Base-by-base conservation (phyloP, 2,113 vertebrate species). In the Symphodus melops region DNA sequence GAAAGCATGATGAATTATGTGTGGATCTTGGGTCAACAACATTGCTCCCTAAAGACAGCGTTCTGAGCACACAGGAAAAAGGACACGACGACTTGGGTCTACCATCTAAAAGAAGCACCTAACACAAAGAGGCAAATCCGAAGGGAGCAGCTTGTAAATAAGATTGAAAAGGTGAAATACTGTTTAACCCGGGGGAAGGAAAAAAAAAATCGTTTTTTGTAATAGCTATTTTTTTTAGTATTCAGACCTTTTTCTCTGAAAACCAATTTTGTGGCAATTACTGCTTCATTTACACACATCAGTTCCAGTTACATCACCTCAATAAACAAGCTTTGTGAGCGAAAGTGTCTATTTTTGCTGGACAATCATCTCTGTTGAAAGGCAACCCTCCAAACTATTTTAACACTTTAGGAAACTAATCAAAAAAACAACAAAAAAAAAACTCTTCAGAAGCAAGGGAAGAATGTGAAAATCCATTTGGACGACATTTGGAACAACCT, bases 191-290 rank as follows among this genome's bases (percentile, higher is more conserved):
- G 20, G 65, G 65, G 72, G 61, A n/a, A n/a, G 69, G 5, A 75
- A 74, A 71, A 23, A 6, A 48, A n/a, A n/a, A n/a, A n/a, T n/a
- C n/a, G n/a, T n/a, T n/a, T n/a, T n/a, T n/a, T n/a, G n/a, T n/a
- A n/a, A n/a, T n/a, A n/a, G n/a, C n/a, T 61, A 49, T 48, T 48
- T 48, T 51, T 39, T 51, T 51, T 20, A 19, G 28, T 23, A 82
- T 68, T 71, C 55, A 33, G 70, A 75, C 49, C 28, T 73, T 90
- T 73, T 59, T 63, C 52, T 80, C 62, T 64, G 74, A 85, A 88
- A 91, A 88, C 39, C 61, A 67, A 90, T 82, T 88, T 86, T 46
- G 83, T 72, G 86, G 86, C 80, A 87, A 89, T 89, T 85, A 87
- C 19, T 70, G 84, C 84, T 86, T 90, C 81, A 82, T 91, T 89